Base-by-base conservation (phyloP, 1,140 invertebrate species). In the Leptopilina clavipes region DNA sequence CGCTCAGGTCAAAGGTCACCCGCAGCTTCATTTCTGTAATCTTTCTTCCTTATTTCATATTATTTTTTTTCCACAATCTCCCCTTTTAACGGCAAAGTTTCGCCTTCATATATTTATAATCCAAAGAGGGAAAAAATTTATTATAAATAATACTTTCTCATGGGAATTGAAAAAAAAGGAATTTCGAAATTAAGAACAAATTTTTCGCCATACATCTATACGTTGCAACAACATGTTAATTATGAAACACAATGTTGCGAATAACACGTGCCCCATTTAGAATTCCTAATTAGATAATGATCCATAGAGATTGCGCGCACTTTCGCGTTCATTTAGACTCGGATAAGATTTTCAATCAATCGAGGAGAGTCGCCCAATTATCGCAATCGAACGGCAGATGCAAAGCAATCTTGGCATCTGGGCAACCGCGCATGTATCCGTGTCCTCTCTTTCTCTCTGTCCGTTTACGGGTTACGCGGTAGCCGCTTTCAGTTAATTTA, bases 1-100 rank as follows among this genome's bases (percentile, higher is more conserved):
- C 82, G 87, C 83, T 74, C 43, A 79, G 86, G 87, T 89, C 88
- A 88, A 31, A 79, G 88, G 86, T 88, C 87, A 87, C 76, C 76
- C 75, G 80, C 78, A 81, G 78, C 82, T 79, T 77, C 76, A 78
- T 80, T 72, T 5, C 80, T 75, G 81, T 80, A 84, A 85, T 86
- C 82, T 84, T 84, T 85, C 81, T 83, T 76, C 70, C 70, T 82
- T 79, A 75, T 83, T 77, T 76, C 72, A 83, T 78, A 76, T 83
- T 83, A 74, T 80, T 74, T 80, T 81, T 79, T 81, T 79, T n/a
- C n/a, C n/a, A n/a, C n/a, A n/a, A n/a, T n/a, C n/a, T n/a, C n/a
- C n/a, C n/a, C n/a, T n/a, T n/a, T n/a, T n/a, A n/a, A n/a, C n/a
- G n/a, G n/a, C n/a, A n/a, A n/a, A n/a, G n/a, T n/a, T n/a, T n/a